phyloP scores from a whole-genome alignment of 2,888 invertebrate genomes.

The Tanytarsus gracilentus region DNA sequence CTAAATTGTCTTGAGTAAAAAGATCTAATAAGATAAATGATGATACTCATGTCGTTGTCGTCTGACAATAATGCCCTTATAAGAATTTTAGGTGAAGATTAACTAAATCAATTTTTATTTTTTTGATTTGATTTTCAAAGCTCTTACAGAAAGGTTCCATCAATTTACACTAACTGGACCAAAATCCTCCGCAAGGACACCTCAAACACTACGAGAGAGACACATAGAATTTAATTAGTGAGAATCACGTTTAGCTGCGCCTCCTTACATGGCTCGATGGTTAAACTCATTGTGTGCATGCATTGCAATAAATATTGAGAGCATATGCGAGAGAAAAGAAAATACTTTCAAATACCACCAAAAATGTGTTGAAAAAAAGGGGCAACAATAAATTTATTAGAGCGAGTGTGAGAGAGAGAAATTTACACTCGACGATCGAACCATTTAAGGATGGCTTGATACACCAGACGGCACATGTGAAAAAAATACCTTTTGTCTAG shows the following conservation, averaged over 20 bases:
- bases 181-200: too few species aligned
- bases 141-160: too few species aligned
- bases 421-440: constrained; percentile 10
- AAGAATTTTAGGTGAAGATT: too few species aligned
- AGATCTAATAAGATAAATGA: constrained; percentile 24
- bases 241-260: constrained; percentile 8
- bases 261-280: constrained; percentile 25
- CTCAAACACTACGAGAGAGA: too few species aligned
- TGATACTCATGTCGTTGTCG: constrained; percentile 1
- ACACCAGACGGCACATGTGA: neutral
- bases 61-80: too few species aligned
- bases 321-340: neutral
- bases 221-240: constrained; percentile 27
- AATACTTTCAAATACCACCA: neutral
- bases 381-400: neutral
- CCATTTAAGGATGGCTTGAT: constrained; percentile 23
- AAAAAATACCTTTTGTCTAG: neutral
- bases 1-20: neutral
- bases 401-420: neutral
- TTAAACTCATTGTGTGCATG: neutral
- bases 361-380: neutral
- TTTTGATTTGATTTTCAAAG: too few species aligned
- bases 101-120: too few species aligned
- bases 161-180: too few species aligned
- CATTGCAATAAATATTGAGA: neutral